These are phyloP conservation scores for Corythornis madagascariensis DNA, from an alignment of 2,113 vertebrate genomes.

Conservation along the genomic window DNA sequence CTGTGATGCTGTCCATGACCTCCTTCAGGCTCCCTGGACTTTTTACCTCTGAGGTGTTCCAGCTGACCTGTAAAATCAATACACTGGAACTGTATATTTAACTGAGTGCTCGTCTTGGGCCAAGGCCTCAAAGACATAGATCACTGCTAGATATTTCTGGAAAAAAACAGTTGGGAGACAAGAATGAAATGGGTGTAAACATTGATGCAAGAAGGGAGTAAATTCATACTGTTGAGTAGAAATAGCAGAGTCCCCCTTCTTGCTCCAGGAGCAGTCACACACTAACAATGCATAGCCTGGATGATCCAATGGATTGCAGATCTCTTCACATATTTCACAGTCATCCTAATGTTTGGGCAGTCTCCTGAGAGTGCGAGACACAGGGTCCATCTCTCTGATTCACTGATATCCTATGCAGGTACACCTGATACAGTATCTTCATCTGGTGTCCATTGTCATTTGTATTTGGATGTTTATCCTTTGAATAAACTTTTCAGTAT, in stretches of 20 bases:
- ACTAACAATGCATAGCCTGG: fast-evolving
- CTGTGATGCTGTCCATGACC: conserved; percentile 23
- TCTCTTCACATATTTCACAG: not conserved
- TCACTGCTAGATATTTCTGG: not conserved
- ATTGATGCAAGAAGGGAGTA: not conserved
- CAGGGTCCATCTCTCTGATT: not conserved
- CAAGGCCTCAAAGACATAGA: not conserved
- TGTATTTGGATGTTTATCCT: not conserved
- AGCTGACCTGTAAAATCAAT: conserved; percentile 54
- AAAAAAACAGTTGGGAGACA: not conserved
- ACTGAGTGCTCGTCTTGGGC: not conserved
- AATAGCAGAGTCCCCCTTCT: not conserved
- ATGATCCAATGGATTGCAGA: not conserved
- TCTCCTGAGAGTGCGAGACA: not conserved
- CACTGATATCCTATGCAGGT: not conserved
- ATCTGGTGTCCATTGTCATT: not conserved
- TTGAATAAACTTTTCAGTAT: not conserved
- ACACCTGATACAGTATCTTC: not conserved
- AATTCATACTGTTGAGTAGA: not conserved
- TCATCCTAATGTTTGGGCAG: not conserved
- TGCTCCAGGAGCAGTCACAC: not conserved
- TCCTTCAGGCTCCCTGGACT: conserved; percentile 32
- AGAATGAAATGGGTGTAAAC: not conserved
- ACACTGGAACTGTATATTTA: not conserved
- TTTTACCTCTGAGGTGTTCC: conserved; percentile 48